Evolutionary conservation across 2,888 invertebrate species (phyloP), one percentile per base, ranked within the genome.

Genomic region (Ariolimax columbianus): DNA sequence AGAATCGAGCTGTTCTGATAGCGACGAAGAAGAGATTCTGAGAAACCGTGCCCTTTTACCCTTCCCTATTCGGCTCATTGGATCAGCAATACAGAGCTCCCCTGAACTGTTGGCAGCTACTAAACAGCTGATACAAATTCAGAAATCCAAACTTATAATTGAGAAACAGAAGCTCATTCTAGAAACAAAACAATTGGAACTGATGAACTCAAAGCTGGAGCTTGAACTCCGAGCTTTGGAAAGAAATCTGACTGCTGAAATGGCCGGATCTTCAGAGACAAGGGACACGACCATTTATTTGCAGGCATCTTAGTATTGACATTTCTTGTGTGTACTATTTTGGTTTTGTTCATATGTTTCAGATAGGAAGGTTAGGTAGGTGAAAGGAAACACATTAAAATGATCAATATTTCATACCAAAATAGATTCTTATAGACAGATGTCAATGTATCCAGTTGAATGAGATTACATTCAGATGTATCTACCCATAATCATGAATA

Each of bases 211-310:
- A 36, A 85, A 85, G 63, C 66, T 85, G 26, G 85, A 72, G 33
- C 77, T 85, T 38, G 85, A 85, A 23, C 26, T 85, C 23, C 75
- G 55, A 68, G 30, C 30, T 0, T 36, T 85, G 63, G 77, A 81
- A 66, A 85, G 77, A 77, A 81, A 77, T 55, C 68, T 81, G 43
- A 43, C 84, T 26, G n/a, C 51, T n/a, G 85, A 85, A 77, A 59
- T 75, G 43, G 43, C 75, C 43, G 72, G 43, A 33, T 63, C 82
- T n/a, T 68, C 78, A 17, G 47, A 72, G 1, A 26, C 19, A n/a
- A 68, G 38, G 30, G 83, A 84, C 72, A 84, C 78, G 40, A 84
- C 83, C n/a, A 84, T 84, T 68, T 84, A 84, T 78, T 30, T 84
- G 30, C 83, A 84, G 78, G 55, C 83, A n/a, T 36, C 68, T 23